Evolutionary conservation across 2,888 invertebrate species (phyloP).

Genomic region (Nephrotoma flavescens): DNA sequence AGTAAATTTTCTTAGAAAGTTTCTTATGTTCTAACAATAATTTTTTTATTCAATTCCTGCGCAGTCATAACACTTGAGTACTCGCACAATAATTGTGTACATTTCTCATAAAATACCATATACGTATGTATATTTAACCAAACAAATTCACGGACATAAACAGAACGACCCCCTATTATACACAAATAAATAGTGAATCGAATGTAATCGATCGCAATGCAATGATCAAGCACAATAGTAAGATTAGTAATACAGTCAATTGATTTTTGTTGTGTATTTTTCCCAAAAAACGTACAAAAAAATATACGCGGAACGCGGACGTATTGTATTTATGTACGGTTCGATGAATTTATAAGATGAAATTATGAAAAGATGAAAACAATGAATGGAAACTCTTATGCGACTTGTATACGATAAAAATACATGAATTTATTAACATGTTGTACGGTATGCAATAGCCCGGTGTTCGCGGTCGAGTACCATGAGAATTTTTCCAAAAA

Average conservation of each 20-base stretch:
- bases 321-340: neutral
- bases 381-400: neutral
- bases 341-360: neutral
- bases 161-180: neutral
- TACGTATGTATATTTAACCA: neutral
- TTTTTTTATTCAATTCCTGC: neutral
- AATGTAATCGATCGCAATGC: neutral
- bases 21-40: neutral
- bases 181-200: neutral
- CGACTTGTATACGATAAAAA: neutral
- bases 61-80: neutral
- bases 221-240: neutral
- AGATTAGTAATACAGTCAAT: neutral
- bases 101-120: neutral
- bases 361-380: neutral
- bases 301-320: neutral
- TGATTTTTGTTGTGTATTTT: neutral
- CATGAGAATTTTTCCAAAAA: neutral
- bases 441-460: neutral
- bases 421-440: neutral
- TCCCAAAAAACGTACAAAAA: neutral
- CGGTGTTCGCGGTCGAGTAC: neutral
- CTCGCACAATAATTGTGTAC: neutral
- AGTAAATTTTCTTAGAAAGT: neutral
- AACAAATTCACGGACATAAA: neutral